A percentile compares a stretch with the other conserved stretches of the same genome.
Conservation (phyloP, 35 echinoderm and acorn worm genomes). For the Apostichopus parvimensis region DNA sequence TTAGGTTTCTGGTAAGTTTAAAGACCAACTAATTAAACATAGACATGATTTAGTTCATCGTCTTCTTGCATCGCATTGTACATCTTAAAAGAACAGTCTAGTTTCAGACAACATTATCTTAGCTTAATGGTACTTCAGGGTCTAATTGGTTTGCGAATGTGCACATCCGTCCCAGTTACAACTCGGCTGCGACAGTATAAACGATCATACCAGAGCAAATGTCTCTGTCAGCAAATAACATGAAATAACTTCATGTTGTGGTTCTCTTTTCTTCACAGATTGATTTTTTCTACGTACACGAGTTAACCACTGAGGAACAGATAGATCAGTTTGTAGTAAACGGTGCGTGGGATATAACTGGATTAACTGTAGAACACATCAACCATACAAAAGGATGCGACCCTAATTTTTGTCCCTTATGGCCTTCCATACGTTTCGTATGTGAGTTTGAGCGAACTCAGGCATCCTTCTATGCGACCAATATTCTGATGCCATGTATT, state of each 20-base stretch:
- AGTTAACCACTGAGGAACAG: conserved; percentile 6
- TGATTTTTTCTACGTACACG: conserved; percentile 11
- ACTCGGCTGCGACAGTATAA: too few relatives aligned
- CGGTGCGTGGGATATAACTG: conserved; percentile 9
- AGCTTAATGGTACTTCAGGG: too few relatives aligned
- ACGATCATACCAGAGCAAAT: too few relatives aligned
- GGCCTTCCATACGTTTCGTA: conserved; percentile 32
- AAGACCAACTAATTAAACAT: too few relatives aligned
- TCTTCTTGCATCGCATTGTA: not conserved
- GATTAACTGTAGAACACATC: not conserved
- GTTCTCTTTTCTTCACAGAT: not conserved
- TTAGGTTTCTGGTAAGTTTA: too few relatives aligned
- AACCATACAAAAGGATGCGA: conserved; percentile 6
- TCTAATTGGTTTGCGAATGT: too few relatives aligned
- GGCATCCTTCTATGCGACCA: conserved; percentile 51
- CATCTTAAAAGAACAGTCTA: too few relatives aligned
- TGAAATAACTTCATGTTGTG: too few relatives aligned
- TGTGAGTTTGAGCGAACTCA: conserved; percentile 43
- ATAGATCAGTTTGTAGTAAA: not conserved
- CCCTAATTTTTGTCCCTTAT: not conserved
- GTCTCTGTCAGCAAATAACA: too few relatives aligned
- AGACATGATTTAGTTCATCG: not conserved
- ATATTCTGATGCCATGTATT: conserved; percentile 67
- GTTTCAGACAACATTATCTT: too few relatives aligned
- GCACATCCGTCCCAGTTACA: too few relatives aligned